Base-by-base conservation (phyloP, 2,888 invertebrate genomes). In the Empis livida region DNA sequence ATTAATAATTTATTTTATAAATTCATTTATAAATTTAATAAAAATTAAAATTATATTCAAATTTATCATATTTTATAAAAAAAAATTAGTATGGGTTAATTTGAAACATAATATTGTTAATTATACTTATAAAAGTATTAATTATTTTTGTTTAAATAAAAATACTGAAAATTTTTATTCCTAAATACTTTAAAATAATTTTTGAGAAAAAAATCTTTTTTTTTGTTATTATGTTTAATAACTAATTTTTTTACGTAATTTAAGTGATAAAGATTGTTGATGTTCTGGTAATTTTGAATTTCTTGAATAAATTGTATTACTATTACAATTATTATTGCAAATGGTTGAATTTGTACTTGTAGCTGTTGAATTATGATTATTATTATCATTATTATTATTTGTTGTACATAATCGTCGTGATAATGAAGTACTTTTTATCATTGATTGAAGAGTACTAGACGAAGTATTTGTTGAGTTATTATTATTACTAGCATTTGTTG, bases 181-280 rank as follows among this genome's bases (percentile, higher is more conserved):
- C 10, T 27, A 31, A 11, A 16, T 16, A 16, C 14, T n/a, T n/a
- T n/a, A n/a, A n/a, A n/a, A n/a, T n/a, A n/a, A 43, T n/a, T 17
- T 27, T 27, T 27, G 14, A 23, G 41, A 10, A 39, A 41, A 43
- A 47, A 23, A 38, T 38, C 38, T 43, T 39, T 39, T 17, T 27
- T 27, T 27, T 27, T 8, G 9, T 27, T 11, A 27, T 38, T 27
- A 37, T 11, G 45, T 55, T 58, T 57, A 62, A 55, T 67, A 67
- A 59, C 68, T 67, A 49, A 67, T 65, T 56, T 68, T 68, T 51
- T 68, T 68, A 46, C 68, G 64, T 52, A 67, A 48, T 56, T 68
- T 68, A 14, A 64, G 54, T 42, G 59, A 58, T 48, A 62, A 55
- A 48, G 62, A 60, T 45, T 59, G 57, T 38, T 58, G 61, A 47